phyloP scores from a whole-genome alignment of 1,140 invertebrate genomes.

The Bombyx mandarina region DNA sequence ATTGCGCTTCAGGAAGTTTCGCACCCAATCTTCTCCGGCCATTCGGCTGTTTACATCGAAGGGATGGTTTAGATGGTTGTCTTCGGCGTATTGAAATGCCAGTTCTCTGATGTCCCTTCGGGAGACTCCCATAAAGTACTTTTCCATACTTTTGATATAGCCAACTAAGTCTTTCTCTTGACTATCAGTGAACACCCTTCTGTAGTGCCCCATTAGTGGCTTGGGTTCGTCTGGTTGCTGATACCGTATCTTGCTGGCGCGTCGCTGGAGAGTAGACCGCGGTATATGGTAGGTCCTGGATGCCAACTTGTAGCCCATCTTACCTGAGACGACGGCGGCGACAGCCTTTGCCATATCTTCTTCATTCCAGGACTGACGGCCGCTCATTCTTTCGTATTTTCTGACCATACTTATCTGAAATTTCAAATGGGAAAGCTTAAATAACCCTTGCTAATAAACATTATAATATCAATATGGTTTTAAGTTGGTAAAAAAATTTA shows the following conservation, averaged over 20 bases:
- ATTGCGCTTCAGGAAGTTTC: constrained; percentile 61
- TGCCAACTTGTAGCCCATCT: constrained; percentile 67
- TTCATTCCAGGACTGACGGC: constrained; percentile 65
- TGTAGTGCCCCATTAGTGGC: constrained; percentile 57
- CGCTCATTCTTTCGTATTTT: constrained; percentile 68
- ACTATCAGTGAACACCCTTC: constrained; percentile 58
- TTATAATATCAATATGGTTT: too few relatives aligned
- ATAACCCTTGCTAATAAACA: too few relatives aligned
- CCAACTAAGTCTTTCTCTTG: constrained; percentile 62
- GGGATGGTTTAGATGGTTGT: constrained; percentile 56
- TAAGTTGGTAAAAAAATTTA: too few relatives aligned
- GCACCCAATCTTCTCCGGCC: constrained; percentile 65
- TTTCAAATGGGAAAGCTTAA: neutral
- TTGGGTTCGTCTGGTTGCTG: constrained; percentile 57
- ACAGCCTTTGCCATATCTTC: constrained; percentile 67
- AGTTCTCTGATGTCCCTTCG: constrained; percentile 58
- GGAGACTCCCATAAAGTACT: constrained; percentile 61
- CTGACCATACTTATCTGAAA: constrained; percentile 62
- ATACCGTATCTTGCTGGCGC: constrained; percentile 59
- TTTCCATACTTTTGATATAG: constrained; percentile 64
- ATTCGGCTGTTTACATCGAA: constrained; percentile 59
- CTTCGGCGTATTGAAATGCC: constrained; percentile 61
- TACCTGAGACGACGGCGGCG: constrained; percentile 61
- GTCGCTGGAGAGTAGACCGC: constrained; percentile 56
- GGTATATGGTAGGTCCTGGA: constrained; percentile 62